Conservation (phyloP, 2,113 vertebrate species). For the Leucosticte australis region DNA sequence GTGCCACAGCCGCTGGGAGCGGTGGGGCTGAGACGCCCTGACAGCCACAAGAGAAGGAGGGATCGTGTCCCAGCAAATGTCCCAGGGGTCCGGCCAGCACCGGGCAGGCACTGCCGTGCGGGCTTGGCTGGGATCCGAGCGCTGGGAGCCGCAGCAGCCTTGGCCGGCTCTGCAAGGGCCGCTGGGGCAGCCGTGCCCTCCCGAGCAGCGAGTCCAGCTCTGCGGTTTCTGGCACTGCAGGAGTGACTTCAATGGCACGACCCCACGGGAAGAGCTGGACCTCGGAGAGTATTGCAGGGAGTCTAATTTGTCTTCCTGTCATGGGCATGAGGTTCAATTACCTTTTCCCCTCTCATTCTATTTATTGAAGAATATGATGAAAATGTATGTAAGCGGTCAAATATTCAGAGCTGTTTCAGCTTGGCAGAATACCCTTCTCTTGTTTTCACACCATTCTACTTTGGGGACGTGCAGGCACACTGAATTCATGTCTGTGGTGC, state of each 20-base stretch:
- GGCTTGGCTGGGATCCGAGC: background rate
- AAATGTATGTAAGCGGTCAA: background rate
- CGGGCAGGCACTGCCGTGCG: background rate
- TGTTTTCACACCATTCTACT: background rate
- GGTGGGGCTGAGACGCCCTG: background rate
- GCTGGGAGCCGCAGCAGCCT: background rate
- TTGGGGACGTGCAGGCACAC: background rate
- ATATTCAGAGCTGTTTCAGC: background rate
- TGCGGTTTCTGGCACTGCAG: background rate
- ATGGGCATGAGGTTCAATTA: background rate
- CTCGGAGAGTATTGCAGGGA: background rate
- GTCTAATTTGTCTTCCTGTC: constrained; percentile 31
- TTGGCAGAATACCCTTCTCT: background rate
- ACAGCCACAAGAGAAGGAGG: background rate
- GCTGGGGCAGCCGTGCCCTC: background rate
- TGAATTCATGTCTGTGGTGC: background rate
- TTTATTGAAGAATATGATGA: constrained; percentile 35
- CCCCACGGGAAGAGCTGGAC: background rate
- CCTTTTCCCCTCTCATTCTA: background rate
- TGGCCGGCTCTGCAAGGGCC: background rate
- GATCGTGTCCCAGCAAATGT: fast-evolving
- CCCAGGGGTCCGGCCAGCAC: background rate
- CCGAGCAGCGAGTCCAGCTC: background rate
- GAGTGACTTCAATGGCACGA: background rate
- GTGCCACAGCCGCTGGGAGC: background rate